phyloP scores from a whole-genome alignment of 2,888 invertebrate species.

The Scaeva pyrastri region DNA sequence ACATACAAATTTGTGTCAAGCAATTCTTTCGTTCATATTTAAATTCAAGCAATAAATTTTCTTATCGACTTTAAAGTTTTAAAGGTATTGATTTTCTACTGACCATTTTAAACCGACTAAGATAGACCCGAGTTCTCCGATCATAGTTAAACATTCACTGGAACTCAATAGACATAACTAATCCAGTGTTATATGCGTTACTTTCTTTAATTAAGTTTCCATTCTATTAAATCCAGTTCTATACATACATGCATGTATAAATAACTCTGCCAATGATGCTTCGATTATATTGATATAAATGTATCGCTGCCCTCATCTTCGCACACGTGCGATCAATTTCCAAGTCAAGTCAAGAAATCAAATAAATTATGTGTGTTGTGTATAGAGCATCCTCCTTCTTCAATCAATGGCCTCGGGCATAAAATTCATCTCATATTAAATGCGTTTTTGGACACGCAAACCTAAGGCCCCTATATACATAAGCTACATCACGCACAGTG shows the following conservation, averaged over 20 bases:
- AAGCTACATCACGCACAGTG: no score
- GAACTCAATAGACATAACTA: not conserved
- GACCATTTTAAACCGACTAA: no score
- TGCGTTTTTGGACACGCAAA: slow-evolving; percentile 67
- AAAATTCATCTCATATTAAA: slow-evolving; percentile 43
- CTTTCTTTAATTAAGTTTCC: slow-evolving; percentile 23
- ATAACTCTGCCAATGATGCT: slow-evolving; percentile 24
- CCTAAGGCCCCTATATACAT: slow-evolving; percentile 62
- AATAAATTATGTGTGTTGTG: slow-evolving; percentile 56
- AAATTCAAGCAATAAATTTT: no score
- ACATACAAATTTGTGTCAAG: no score
- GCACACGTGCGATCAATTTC: slow-evolving; percentile 74
- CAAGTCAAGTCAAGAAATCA: slow-evolving; percentile 61
- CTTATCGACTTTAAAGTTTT: no score
- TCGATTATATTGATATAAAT: slow-evolving; percentile 1
- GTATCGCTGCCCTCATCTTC: slow-evolving; percentile 68
- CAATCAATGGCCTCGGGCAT: slow-evolving; percentile 43
- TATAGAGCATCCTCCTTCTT: slow-evolving; percentile 46
- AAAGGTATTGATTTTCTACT: no score
- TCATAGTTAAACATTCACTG: no score
- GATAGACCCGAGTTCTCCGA: no score
- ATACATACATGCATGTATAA: not conserved
- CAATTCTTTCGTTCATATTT: no score
- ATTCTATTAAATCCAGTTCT: not conserved
- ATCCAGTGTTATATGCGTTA: slow-evolving; percentile 4